Evolutionary conservation across 2,113 vertebrate species (phyloP).

Genomic region (Stigmatopora nigra): DNA sequence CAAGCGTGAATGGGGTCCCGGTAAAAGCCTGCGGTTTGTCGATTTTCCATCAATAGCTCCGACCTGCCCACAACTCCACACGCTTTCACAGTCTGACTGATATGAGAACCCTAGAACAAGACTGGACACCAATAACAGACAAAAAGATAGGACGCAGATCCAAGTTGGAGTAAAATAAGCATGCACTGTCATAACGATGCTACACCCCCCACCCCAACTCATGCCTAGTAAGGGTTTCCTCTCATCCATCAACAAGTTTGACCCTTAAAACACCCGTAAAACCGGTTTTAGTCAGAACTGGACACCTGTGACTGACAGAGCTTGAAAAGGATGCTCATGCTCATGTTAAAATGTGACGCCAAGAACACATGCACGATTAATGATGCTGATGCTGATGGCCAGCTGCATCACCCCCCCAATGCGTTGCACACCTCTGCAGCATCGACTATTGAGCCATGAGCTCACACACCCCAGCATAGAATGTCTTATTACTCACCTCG

Average conservation of each 20-base stretch:
- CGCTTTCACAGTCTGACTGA: background rate
- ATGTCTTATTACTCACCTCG: constrained; percentile 41
- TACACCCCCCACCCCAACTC: constrained; percentile 3
- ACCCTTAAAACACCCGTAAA: background rate
- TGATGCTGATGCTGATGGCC: constrained; percentile 3
- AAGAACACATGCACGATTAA: background rate
- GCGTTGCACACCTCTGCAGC: constrained; percentile 5
- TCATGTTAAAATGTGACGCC: background rate
- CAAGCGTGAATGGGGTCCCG: constrained; percentile 31
- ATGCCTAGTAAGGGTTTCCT: background rate
- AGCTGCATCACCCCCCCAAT: constrained; percentile 7
- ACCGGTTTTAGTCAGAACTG: background rate
- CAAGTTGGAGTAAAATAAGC: background rate
- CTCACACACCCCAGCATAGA: constrained; percentile 4
- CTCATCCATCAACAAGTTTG: constrained; percentile 2
- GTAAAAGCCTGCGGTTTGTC: constrained; percentile 32
- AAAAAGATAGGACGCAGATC: background rate
- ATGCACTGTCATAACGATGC: background rate
- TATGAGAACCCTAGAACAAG: background rate
- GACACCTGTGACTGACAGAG: constrained; percentile 1
- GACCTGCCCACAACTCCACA: background rate
- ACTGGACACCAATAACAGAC: background rate
- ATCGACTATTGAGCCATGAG: background rate
- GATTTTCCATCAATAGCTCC: constrained; percentile 56
- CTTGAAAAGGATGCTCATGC: background rate